Evolutionary conservation across 2,113 vertebrate genomes (phyloP).

Genomic region (Ceuthmochares aereus): DNA sequence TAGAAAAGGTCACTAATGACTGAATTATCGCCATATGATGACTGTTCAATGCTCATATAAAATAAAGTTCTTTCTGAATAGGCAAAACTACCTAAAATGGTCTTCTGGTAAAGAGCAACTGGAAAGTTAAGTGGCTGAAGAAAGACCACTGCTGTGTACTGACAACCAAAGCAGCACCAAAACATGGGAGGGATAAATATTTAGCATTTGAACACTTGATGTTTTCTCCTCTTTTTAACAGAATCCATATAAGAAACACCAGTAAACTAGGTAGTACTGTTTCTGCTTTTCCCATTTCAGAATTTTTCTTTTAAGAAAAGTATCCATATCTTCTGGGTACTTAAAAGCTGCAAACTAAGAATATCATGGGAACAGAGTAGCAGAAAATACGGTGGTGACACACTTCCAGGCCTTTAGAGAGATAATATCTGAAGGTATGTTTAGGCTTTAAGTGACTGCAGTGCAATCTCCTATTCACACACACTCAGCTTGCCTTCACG

Average conservation of each 20-base stretch:
- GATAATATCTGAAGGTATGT: not conserved
- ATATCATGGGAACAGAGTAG: not conserved
- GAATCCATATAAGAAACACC: not conserved
- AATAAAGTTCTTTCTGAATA: not conserved
- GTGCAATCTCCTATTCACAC: not conserved
- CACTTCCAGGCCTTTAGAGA: not conserved
- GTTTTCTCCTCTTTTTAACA: not conserved
- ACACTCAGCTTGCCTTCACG: not conserved
- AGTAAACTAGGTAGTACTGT: not conserved
- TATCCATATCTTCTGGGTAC: not conserved
- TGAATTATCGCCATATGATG: not conserved
- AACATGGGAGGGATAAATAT: not conserved
- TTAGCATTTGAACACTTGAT: not conserved
- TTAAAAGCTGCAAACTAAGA: not conserved
- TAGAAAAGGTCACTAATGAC: not conserved
- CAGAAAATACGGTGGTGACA: not conserved
- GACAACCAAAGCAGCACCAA: not conserved
- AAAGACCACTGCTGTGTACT: not conserved
- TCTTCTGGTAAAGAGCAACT: not conserved
- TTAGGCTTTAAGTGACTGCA: not conserved
- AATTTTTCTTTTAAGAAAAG: not conserved
- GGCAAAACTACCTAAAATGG: not conserved
- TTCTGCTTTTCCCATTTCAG: not conserved
- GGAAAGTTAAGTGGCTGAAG: not conserved
- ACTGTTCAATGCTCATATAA: not conserved